Conservation (phyloP, 2,797 vertebrate genomes). For the Benthosema pterotum region DNA sequence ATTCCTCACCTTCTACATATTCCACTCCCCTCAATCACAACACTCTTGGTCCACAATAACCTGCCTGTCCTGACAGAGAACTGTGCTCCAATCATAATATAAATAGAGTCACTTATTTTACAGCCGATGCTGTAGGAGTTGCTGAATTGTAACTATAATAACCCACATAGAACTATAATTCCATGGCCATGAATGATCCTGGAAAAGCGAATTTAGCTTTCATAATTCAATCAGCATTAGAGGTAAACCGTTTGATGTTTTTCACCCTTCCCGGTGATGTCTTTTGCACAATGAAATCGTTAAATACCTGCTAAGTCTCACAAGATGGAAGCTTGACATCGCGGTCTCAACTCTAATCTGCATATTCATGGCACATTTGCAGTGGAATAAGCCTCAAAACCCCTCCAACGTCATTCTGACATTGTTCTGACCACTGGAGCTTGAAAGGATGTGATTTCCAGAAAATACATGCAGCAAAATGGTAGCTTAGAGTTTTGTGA, state of each 20-base stretch:
- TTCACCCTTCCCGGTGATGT: not conserved
- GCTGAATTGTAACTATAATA: not conserved
- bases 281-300: constrained; percentile 1
- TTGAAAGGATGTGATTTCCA: not conserved
- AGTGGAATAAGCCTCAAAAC: not conserved
- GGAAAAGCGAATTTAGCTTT: constrained; percentile 6
- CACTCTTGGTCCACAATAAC: too few relatives aligned
- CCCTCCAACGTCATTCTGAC: not conserved
- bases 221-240: constrained; percentile 2
- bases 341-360: constrained; percentile 2
- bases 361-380: constrained; percentile 5
- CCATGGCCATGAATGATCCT: not conserved
- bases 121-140: not conserved
- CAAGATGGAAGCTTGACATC: constrained; percentile 5
- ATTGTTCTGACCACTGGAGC: not conserved
- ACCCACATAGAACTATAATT: not conserved
- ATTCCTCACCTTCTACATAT: too few relatives aligned
- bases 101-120: too few relatives aligned
- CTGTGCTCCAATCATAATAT: too few relatives aligned
- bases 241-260: not conserved
- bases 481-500: constrained; percentile 19
- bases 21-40: too few relatives aligned
- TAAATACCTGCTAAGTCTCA: constrained; percentile 5
- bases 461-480: constrained; percentile 14
- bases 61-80: too few relatives aligned